Base-by-base conservation (phyloP, 2,113 vertebrate species). In the Coregonus clupeaformis region DNA sequence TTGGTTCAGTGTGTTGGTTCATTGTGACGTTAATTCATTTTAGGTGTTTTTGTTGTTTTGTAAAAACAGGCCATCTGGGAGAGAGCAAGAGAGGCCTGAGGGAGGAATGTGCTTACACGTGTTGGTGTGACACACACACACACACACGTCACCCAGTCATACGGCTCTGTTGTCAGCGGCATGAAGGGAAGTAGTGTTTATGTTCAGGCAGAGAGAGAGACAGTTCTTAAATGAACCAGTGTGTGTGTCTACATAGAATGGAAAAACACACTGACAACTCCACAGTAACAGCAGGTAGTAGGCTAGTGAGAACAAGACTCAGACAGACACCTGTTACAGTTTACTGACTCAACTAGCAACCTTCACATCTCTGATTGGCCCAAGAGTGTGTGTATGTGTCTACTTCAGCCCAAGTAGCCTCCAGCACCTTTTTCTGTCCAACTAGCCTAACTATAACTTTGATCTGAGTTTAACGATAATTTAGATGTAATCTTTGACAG, bases 241-340 rank as follows among this genome's bases (percentile, higher is more conserved):
- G 0, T 9, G 42, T 71, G 47, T 71, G 64, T 11, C n/a, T 24
- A 62, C 18, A 25, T 62, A 25, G 68, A 80, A 76, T 78, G 79
- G 77, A 86, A 84, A 84, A 85, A 82, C 78, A 71, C 74, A 73
- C 74, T 65, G 69, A 42, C 69, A 9, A 7, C 3, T n/a, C 32
- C 9, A n/a, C 49, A 77, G n/a, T 13, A 42, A 71, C 68, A 32
- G 72, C 42, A 36, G n/a, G 77, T 45, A 59, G 67, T 1, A 3
- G 30, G 67, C 36, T 72, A 72, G 72, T 75, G 82, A 72, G 82
- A 84, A 55, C 22, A 12, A 76, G 36, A 42, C 36, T 42, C 6
- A 32, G 32, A 32, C 5, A 42, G 49, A 76, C 81, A 82, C 79
- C 71, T 22, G 78, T 22, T 71, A 72, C 32, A n/a, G 52, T 3